Evolutionary conservation across 2,113 vertebrate genomes (phyloP).

Genomic region (Caretta caretta): DNA sequence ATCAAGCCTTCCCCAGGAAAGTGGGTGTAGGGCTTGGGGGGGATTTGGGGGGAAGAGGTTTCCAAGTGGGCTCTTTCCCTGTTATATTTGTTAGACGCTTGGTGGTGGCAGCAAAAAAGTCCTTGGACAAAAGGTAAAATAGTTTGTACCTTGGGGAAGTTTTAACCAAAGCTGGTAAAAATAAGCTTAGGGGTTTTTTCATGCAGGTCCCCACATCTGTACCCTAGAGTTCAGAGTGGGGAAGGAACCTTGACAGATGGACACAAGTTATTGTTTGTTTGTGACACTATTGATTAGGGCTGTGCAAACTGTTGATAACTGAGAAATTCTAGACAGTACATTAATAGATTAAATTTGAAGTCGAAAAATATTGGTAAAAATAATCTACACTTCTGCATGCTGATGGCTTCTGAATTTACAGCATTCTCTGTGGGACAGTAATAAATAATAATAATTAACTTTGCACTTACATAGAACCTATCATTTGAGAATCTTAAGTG

Average conservation of each 20-base stretch:
- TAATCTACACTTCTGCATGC: background rate
- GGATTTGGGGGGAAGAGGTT: too few species aligned
- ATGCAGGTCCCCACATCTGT: too few species aligned
- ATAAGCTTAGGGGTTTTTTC: too few species aligned
- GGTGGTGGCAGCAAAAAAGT: too few species aligned
- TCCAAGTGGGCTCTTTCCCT: too few species aligned
- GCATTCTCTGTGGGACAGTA: background rate
- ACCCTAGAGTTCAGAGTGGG: too few species aligned
- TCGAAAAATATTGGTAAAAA: background rate
- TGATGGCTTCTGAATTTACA: conserved; percentile 9
- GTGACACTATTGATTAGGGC: background rate
- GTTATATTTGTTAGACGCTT: too few species aligned
- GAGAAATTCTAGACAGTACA: background rate
- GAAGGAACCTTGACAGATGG: background rate
- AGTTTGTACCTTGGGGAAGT: too few species aligned
- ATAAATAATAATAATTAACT: conserved; percentile 22
- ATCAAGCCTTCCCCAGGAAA: too few species aligned
- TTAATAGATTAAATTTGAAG: background rate
- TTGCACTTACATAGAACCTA: background rate
- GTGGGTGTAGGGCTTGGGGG: too few species aligned
- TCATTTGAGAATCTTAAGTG: conserved; percentile 30
- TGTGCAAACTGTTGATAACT: background rate
- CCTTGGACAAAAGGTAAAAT: too few species aligned
- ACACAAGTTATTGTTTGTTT: fast-evolving
- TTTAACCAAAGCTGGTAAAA: too few species aligned